Evolutionary conservation across 1,140 invertebrate species (phyloP).

Genomic region (Subanguina moxae): DNA sequence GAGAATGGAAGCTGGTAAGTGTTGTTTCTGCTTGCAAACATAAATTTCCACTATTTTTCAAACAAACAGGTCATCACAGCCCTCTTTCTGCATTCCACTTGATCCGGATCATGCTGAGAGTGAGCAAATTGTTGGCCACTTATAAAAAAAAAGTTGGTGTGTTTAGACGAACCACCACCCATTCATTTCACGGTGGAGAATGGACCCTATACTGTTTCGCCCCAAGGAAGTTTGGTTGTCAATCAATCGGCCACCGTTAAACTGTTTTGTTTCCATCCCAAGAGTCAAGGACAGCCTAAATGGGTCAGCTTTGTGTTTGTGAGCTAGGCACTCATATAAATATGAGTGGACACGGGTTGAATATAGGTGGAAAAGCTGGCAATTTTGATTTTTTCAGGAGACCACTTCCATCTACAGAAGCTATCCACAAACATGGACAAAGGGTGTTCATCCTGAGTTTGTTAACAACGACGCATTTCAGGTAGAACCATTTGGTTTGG

Average conservation of each 20-base stretch:
- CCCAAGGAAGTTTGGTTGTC: constrained; percentile 34
- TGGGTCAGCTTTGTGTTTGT: constrained; percentile 42
- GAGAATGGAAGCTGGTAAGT: constrained; percentile 4
- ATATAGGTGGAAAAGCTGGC: not conserved
- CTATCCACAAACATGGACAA: constrained; percentile 42
- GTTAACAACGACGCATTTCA: constrained; percentile 40
- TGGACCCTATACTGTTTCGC: constrained; percentile 28
- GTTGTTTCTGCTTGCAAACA: too few species aligned
- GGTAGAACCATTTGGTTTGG: too few species aligned
- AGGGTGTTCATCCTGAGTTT: constrained; percentile 30
- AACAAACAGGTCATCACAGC: constrained; percentile 30
- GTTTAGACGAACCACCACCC: constrained; percentile 20
- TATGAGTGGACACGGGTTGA: too few species aligned
- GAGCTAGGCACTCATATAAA: too few species aligned
- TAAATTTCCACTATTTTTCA: too few species aligned
- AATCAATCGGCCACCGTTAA: constrained; percentile 41
- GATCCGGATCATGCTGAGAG: constrained; percentile 20
- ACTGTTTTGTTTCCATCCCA: constrained; percentile 36
- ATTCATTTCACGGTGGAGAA: constrained; percentile 36
- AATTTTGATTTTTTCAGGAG: constrained; percentile 21
- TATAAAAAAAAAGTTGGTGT: not conserved
- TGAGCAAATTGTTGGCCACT: not conserved
- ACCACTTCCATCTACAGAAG: constrained; percentile 41
- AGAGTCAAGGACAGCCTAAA: constrained; percentile 25
- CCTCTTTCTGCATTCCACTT: constrained; percentile 38